Base-by-base conservation (phyloP, 2,113 vertebrate species). In the Amphiprion ocellaris region DNA sequence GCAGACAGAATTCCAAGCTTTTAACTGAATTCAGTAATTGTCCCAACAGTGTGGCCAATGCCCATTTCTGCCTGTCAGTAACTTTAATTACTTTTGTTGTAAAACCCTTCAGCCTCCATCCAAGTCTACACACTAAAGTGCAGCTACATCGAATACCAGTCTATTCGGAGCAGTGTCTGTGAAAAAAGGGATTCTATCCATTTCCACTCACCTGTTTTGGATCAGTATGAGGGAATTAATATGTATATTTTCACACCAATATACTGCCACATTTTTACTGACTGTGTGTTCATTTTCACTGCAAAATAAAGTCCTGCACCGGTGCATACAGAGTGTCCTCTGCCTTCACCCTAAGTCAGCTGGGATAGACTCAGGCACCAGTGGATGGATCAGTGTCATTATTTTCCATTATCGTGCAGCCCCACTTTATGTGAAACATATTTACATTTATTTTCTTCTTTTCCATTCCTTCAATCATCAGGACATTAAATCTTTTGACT, bases 31-130 rank as follows among this genome's bases (percentile, higher is more conserved):
- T 71, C 85, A 89, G 83, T 87, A 89, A 86, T 86, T 84, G 69
- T 84, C 68, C 77, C 66, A 59, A 28, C 69, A 62, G 65, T 63
- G 58, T 58, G 74, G 88, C 77, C 64, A 73, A 50, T 56, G 61
- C 65, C 68, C 69, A 28, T 17, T 73, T 58, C 58, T 44, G 64
- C 19, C 82, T 81, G 85, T 80, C 89, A 84, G 16, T 88, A 86
- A 81, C 68, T 79, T 85, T 89, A 92, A 90, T 92, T 89, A 85
- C 81, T 82, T 52, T 75, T 80, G 83, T 78, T 87, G 77, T 78
- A 86, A 82, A 84, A 83, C 63, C 41, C 46, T 81, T 90, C 79
- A 81, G 74, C 81, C 61, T 64, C 78, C 65, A 39, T 26, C 73
- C 37, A 30, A 44, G 73, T 55, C 64, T 12, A 17, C 73, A 61